phyloP scores from a whole-genome alignment of 2,113 vertebrate species.

The Amazona guildingii region DNA sequence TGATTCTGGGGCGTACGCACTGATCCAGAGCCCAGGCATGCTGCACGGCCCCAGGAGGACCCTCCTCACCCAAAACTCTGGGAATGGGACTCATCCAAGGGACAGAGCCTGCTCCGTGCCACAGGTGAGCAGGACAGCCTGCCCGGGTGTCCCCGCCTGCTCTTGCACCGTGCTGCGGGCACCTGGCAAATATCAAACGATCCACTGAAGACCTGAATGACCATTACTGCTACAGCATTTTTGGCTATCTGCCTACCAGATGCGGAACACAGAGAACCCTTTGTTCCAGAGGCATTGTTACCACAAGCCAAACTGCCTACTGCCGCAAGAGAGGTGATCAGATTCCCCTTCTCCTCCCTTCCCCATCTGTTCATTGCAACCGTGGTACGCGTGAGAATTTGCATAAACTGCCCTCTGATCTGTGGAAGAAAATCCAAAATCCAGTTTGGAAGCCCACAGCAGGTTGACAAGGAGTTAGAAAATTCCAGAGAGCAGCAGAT shows the following conservation, averaged over 20 bases:
- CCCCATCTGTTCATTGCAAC: constrained; percentile 65
- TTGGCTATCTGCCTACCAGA: constrained; percentile 62
- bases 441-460: constrained; percentile 54
- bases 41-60: accelerated
- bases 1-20: not conserved
- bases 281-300: constrained; percentile 65
- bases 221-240: constrained; percentile 22
- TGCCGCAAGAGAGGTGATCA: constrained; percentile 63
- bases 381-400: constrained; percentile 44
- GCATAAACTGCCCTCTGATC: constrained; percentile 67
- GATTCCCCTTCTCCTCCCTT: constrained; percentile 67
- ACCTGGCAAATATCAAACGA: constrained; percentile 56
- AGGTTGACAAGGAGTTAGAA: constrained; percentile 48
- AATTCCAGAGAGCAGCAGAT: constrained; percentile 37
- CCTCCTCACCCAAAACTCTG: not conserved
- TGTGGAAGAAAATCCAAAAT: constrained; percentile 64
- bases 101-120: not conserved
- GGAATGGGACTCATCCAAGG: not conserved
- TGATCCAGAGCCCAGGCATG: not conserved
- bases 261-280: constrained; percentile 63
- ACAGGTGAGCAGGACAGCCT: not conserved
- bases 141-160: not conserved
- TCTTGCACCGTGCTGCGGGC: not conserved
- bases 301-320: constrained; percentile 53
- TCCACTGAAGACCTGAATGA: constrained; percentile 38